Percentiles rank a stretch among this genome's conserved stretches.
Conservation (phyloP, 2,113 vertebrate species). For the Lophura nycthemera region DNA sequence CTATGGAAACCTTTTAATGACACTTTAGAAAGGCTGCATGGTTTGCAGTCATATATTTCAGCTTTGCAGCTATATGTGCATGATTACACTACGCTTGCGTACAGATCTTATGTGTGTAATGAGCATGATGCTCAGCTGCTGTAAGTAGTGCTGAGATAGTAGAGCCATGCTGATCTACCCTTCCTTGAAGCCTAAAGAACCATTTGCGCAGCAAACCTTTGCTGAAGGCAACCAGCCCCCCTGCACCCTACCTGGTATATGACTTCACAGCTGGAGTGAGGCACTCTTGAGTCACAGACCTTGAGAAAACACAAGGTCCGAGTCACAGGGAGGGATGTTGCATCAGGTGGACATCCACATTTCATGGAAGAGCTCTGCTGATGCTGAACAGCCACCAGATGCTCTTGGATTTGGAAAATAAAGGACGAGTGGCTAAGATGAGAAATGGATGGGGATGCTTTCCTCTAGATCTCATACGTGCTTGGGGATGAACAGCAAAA, state of each 20-base stretch:
- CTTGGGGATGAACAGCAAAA: neutral
- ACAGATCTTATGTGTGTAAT: neutral
- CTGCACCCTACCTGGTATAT: neutral
- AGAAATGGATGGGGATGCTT: neutral
- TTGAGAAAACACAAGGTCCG: neutral
- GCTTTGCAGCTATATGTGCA: neutral
- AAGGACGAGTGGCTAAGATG: neutral
- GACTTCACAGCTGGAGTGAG: neutral
- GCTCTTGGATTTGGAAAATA: neutral
- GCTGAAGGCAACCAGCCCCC: neutral
- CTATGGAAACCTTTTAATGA: neutral
- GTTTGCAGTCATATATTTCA: neutral
- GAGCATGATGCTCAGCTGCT: neutral
- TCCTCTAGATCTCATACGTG: neutral
- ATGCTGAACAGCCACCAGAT: accelerated
- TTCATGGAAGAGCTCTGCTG: neutral
- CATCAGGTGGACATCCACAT: neutral
- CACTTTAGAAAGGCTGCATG: neutral
- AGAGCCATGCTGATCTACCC: neutral
- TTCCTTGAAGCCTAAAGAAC: neutral
- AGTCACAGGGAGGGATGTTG: neutral
- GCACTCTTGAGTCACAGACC: neutral
- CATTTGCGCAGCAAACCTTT: neutral
- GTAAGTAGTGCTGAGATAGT: neutral
- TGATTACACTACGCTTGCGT: too few relatives aligned